Evolutionary conservation across 1,140 invertebrate species (phyloP).

Genomic region (Tribolium madens): DNA sequence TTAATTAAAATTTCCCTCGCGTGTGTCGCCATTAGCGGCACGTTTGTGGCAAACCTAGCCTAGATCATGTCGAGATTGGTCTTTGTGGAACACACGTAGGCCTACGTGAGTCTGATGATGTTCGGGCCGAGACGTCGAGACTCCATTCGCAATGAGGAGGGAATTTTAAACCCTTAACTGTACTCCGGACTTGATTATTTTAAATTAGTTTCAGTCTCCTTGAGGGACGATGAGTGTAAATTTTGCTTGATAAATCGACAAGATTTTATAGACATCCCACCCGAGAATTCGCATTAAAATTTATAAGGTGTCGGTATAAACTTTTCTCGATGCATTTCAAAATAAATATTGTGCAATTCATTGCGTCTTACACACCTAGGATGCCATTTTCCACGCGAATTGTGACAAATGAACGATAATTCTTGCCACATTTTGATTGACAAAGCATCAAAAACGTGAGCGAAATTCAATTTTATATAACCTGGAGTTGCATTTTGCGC

Average conservation of each 20-base stretch:
- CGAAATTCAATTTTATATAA: not conserved
- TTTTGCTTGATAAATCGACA: slow-evolving; percentile 12
- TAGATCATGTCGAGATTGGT: slow-evolving; percentile 32
- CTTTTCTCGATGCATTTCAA: slow-evolving; percentile 27
- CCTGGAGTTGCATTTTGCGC: too few relatives aligned
- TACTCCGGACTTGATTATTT: not conserved
- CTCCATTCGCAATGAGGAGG: not conserved
- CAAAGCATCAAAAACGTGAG: not conserved
- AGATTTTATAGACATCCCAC: slow-evolving; percentile 21
- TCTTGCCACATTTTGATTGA: not conserved
- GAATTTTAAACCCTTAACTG: slow-evolving; percentile 21
- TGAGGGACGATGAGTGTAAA: not conserved
- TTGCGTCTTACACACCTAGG: slow-evolving; percentile 19
- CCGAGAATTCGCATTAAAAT: slow-evolving; percentile 19
- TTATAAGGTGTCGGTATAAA: slow-evolving; percentile 18
- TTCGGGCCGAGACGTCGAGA: slow-evolving; percentile 19
- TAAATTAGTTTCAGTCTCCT: not conserved
- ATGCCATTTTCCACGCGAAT: slow-evolving; percentile 1
- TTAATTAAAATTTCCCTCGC: slow-evolving; percentile 26
- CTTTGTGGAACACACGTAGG: slow-evolving; percentile 30
- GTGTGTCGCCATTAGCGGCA: slow-evolving; percentile 15
- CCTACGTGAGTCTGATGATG: slow-evolving; percentile 31
- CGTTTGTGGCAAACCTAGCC: slow-evolving; percentile 39
- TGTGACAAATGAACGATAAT: not conserved
- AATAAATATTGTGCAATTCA: slow-evolving; percentile 35